Evolutionary conservation across 2,113 vertebrate genomes (phyloP).

Genomic region (Piaya cayana): DNA sequence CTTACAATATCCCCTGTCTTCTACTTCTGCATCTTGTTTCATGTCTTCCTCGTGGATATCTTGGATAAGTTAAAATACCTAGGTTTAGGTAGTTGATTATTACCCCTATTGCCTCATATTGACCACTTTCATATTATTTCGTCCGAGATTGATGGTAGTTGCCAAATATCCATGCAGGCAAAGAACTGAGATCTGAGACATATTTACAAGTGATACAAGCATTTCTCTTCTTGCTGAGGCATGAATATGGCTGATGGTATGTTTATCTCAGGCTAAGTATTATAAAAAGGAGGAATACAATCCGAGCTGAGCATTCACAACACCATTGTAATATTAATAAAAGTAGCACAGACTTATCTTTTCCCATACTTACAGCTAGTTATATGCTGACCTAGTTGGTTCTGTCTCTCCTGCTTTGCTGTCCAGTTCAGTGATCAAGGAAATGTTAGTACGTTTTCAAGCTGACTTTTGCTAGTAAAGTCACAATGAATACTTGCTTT

Average conservation of each 20-base stretch:
- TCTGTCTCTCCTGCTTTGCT: background rate
- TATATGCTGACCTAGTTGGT: background rate
- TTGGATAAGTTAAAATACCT: background rate
- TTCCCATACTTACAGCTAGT: background rate
- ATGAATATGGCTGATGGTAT: background rate
- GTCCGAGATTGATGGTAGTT: background rate
- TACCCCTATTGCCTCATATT: background rate
- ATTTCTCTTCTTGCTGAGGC: background rate
- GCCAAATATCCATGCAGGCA: background rate
- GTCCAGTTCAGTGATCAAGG: background rate
- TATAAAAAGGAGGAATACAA: background rate
- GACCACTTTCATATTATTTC: background rate
- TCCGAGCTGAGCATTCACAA: background rate
- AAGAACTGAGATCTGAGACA: background rate
- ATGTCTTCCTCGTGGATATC: background rate
- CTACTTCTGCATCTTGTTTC: background rate
- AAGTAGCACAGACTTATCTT: background rate
- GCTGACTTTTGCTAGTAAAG: background rate
- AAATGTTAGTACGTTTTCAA: background rate
- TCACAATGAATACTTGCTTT: background rate
- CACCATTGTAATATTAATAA: background rate
- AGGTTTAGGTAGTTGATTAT: background rate
- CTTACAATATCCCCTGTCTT: background rate
- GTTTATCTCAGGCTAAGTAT: background rate
- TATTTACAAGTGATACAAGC: background rate